Conservation (phyloP, 2,113 vertebrate genomes). For the Potamarius usumacintae region DNA sequence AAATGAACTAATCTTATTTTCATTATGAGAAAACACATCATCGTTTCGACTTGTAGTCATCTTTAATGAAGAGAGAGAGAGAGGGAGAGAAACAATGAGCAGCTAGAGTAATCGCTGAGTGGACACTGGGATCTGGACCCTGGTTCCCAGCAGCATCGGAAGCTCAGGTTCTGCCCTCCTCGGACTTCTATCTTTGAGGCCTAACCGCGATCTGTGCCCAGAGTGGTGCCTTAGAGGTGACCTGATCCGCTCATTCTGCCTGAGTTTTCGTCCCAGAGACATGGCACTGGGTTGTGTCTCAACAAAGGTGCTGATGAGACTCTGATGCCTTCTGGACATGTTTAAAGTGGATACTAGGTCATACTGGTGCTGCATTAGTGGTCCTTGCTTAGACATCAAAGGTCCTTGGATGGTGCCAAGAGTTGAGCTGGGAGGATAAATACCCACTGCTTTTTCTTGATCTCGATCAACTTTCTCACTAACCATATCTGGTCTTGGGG, state of each 20-base stretch:
- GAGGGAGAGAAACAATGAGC: neutral
- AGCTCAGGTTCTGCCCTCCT: slow-evolving; percentile 49
- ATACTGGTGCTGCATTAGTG: slow-evolving; percentile 54
- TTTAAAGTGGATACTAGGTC: slow-evolving; percentile 43
- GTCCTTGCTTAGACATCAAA: slow-evolving; percentile 45
- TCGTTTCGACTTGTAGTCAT: neutral
- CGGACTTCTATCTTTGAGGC: slow-evolving; percentile 51
- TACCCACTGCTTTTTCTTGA: slow-evolving; percentile 26
- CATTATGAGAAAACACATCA: neutral
- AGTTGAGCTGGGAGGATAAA: slow-evolving; percentile 16
- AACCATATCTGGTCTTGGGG: slow-evolving; percentile 1
- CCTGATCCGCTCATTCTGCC: slow-evolving; percentile 43
- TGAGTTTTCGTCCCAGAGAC: slow-evolving; percentile 58
- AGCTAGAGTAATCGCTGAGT: slow-evolving; percentile 61
- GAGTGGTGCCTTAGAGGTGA: slow-evolving; percentile 22
- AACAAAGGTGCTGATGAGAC: slow-evolving; percentile 40
- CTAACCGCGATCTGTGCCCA: slow-evolving; percentile 15
- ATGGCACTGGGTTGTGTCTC: slow-evolving; percentile 46
- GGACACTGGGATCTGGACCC: slow-evolving; percentile 59
- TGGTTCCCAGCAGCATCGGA: slow-evolving; percentile 67
- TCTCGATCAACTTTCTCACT: slow-evolving; percentile 35
- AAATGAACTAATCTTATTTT: neutral
- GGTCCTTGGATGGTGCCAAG: slow-evolving; percentile 18
- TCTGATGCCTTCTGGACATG: slow-evolving; percentile 50
- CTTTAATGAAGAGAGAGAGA: neutral